These are phyloP conservation scores for Chinchilla lanigera DNA, from an alignment of 2,113 vertebrate species.

Conservation along the genomic window DNA sequence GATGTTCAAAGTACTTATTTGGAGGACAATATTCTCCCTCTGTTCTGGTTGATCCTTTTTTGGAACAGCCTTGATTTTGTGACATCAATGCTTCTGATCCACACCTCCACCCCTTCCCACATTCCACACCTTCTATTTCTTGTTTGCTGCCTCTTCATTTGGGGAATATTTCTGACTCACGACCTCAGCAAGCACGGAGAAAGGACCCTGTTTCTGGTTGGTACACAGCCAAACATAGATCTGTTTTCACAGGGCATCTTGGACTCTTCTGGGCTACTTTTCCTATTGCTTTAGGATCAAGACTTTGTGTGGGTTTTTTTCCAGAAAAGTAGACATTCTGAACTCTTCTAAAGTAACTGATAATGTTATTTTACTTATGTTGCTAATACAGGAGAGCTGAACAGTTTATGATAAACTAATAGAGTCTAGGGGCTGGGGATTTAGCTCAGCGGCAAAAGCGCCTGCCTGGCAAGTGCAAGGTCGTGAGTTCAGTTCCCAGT, in stretches of 20 bases:
- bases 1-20: not conserved
- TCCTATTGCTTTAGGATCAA: not conserved
- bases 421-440: too few relatives aligned
- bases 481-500: too few relatives aligned
- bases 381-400: not conserved
- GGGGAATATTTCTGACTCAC: not conserved
- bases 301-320: not conserved
- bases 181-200: not conserved
- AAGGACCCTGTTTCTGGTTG: not conserved
- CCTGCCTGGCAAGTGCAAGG: too few relatives aligned
- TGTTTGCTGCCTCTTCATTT: not conserved
- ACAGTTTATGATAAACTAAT: not conserved
- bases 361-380: not conserved
- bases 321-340: not conserved
- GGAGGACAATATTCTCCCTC: not conserved
- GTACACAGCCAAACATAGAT: not conserved
- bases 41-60: not conserved
- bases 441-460: too few relatives aligned
- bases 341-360: slow-evolving; percentile 4
- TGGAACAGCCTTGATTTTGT: not conserved
- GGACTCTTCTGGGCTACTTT: not conserved
- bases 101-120: not conserved
- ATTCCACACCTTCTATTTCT: not conserved
- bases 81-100: not conserved
- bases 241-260: not conserved